These are phyloP conservation scores for Cyphomyrus discorhynchus DNA, from an alignment of 2,113 vertebrate species.

Conservation along the genomic window DNA sequence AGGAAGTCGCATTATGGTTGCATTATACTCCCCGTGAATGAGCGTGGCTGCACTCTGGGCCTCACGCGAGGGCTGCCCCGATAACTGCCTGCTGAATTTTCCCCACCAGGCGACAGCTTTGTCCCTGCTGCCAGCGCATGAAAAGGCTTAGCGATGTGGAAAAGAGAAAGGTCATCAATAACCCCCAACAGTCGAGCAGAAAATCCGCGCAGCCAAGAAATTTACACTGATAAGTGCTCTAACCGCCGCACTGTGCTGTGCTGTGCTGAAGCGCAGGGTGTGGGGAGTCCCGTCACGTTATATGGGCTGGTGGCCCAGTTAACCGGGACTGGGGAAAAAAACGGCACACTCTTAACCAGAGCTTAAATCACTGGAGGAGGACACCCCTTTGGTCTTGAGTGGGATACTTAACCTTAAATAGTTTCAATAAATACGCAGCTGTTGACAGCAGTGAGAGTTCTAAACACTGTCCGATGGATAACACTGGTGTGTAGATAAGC, in stretches of 20 bases:
- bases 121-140: slow-evolving; percentile 52
- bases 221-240: slow-evolving; percentile 43
- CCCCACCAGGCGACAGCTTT: slow-evolving; percentile 56
- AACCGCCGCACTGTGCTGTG: slow-evolving; percentile 44
- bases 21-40: neutral
- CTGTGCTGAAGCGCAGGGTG: slow-evolving; percentile 30
- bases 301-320: neutral
- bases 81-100: slow-evolving; percentile 55
- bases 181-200: slow-evolving; percentile 69
- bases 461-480: neutral
- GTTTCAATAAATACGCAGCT: neutral
- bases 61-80: neutral
- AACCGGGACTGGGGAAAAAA: neutral
- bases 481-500: neutral
- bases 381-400: neutral
- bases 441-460: too few species aligned
- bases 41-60: too few species aligned
- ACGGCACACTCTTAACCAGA: neutral
- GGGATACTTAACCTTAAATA: neutral
- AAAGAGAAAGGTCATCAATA: slow-evolving; percentile 74
- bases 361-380: neutral
- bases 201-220: slow-evolving; percentile 61
- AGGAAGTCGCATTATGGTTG: neutral
- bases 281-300: slow-evolving; percentile 3
- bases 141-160: slow-evolving; percentile 63